Conservation (phyloP, 2,113 vertebrate species). For the Strix uralensis region DNA sequence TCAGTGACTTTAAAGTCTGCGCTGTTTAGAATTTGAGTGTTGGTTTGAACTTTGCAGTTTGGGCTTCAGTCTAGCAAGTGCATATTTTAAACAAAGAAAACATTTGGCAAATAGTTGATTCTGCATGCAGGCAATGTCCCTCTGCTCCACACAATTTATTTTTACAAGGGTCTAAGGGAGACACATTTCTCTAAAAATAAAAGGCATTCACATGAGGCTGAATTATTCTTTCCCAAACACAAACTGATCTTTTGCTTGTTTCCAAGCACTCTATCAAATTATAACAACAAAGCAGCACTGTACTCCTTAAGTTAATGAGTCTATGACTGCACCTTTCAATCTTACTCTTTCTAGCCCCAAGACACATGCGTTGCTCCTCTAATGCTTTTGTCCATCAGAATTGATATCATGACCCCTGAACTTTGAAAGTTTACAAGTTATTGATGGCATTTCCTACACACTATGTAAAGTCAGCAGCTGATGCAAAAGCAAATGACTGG, state of each 20-base stretch:
- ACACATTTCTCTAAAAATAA: constrained; percentile 65
- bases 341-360: background rate
- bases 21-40: constrained; percentile 61
- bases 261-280: constrained; percentile 26
- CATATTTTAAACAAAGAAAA: constrained; percentile 70
- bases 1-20: constrained; percentile 60
- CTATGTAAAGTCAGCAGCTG: background rate
- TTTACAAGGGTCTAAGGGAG: constrained; percentile 58
- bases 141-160: constrained; percentile 52
- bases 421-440: background rate
- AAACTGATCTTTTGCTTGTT: constrained; percentile 53
- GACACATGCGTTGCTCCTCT: background rate
- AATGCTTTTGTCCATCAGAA: background rate
- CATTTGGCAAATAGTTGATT: constrained; percentile 66
- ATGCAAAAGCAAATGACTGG: background rate
- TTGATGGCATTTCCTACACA: background rate
- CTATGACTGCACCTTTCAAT: background rate
- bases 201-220: constrained; percentile 35
- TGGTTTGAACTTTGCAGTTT: constrained; percentile 70
- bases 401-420: background rate
- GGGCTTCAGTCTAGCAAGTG: constrained; percentile 68
- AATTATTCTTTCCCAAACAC: constrained; percentile 45
- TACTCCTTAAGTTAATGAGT: constrained; percentile 1
- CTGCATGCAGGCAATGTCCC: constrained; percentile 59
- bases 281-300: constrained; percentile 13